phyloP scores from a whole-genome alignment of 1,140 invertebrate genomes.

The Bombus confusus region DNA sequence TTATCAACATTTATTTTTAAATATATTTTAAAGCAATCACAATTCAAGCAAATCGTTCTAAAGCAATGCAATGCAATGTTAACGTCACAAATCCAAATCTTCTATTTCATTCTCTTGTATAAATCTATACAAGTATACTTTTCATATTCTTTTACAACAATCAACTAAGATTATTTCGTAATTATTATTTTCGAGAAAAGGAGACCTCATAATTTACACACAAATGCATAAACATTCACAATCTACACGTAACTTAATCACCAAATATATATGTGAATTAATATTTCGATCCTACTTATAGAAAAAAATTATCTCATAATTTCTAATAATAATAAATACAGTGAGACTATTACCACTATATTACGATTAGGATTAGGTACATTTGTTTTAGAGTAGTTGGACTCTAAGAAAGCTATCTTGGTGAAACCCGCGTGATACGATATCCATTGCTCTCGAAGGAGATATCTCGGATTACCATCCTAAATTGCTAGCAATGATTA shows the following conservation, averaged over 20 bases:
- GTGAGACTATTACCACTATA: background rate
- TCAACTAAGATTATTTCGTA: background rate
- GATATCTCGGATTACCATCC: constrained; percentile 25
- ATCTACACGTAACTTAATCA: no score
- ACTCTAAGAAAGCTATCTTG: background rate
- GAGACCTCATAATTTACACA: no score
- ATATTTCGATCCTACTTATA: background rate
- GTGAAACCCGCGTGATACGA: background rate
- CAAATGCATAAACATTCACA: background rate
- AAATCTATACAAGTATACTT: background rate
- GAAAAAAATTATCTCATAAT: background rate
- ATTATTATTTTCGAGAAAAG: background rate
- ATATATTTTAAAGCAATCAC: no score
- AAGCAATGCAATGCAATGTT: no score
- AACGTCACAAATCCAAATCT: no score
- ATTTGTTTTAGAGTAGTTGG: background rate
- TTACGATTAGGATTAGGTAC: background rate
- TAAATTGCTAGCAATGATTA: constrained; percentile 8
- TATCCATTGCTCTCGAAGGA: constrained; percentile 16
- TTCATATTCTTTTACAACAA: background rate
- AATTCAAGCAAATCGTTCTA: no score
- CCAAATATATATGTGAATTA: no score
- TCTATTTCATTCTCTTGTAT: background rate
- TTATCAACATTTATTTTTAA: no score
- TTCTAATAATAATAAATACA: background rate